phyloP scores from a whole-genome alignment of 2,797 vertebrate genomes.

The Morus bassanus region DNA sequence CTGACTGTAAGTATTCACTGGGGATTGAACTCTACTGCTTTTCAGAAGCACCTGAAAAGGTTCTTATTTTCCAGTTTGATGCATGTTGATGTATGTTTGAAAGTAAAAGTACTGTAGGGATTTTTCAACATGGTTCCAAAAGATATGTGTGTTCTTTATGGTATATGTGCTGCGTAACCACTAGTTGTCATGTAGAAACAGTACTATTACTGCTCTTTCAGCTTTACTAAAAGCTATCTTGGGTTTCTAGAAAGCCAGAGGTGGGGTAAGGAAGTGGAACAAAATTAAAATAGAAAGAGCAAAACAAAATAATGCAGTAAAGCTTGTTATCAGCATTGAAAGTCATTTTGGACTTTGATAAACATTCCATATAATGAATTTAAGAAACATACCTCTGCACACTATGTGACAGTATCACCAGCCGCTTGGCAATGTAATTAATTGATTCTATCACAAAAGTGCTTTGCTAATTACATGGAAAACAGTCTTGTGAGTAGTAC shows the following conservation, averaged over 20 bases:
- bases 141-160: background rate
- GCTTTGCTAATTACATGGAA: constrained; percentile 58
- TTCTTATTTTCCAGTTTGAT: background rate
- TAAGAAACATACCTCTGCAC: background rate
- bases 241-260: background rate
- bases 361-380: background rate
- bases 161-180: background rate
- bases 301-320: background rate
- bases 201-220: background rate
- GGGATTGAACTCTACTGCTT: background rate
- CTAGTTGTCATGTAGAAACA: background rate
- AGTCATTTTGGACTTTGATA: background rate
- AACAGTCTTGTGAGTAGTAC: constrained; percentile 33
- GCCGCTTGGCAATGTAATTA: constrained; percentile 52
- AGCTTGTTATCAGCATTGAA: background rate
- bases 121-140: background rate
- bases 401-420: background rate
- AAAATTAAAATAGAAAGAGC: background rate
- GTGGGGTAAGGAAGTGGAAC: background rate
- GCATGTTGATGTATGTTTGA: background rate
- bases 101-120: background rate
- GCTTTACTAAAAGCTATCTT: background rate
- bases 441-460: constrained; percentile 51
- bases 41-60: background rate
- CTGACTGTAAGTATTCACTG: background rate